Evolutionary conservation across 2,888 invertebrate genomes (phyloP).

Genomic region (Diadromus collaris): DNA sequence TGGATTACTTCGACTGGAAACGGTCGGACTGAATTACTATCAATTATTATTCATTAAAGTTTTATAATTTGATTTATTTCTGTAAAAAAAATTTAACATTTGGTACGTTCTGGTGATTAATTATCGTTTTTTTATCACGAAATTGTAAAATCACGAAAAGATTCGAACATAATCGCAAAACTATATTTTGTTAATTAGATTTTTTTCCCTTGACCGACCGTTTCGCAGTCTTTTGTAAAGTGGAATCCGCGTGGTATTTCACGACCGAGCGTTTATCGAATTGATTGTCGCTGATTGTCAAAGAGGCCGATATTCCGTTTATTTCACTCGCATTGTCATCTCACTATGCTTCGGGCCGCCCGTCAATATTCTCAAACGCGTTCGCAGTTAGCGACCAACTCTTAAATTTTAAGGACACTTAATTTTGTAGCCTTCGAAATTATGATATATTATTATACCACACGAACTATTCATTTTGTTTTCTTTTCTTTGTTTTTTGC

Average conservation of each 20-base stretch:
- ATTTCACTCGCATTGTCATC: not conserved
- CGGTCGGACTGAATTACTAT: conserved; percentile 1
- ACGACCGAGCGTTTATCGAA: conserved; percentile 40
- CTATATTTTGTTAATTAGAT: not conserved
- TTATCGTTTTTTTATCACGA: conserved; percentile 6
- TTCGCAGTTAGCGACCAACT: conserved; percentile 35
- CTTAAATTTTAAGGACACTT: conserved; percentile 79
- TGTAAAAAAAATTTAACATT: not conserved
- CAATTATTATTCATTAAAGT: not conserved
- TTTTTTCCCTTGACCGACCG: not conserved
- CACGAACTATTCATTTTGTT: conserved; percentile 50
- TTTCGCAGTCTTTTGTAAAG: conserved; percentile 25
- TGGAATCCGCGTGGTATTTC: not conserved
- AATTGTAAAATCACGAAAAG: not conserved
- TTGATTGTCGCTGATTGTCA: conserved; percentile 67
- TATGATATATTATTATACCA: conserved; percentile 63
- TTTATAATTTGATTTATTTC: not conserved
- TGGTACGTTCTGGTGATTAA: not conserved
- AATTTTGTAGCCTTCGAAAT: conserved; percentile 74
- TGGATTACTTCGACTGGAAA: conserved; percentile 34
- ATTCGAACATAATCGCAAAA: not conserved
- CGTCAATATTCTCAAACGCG: conserved; percentile 45
- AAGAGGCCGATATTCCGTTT: conserved; percentile 36
- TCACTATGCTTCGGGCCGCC: conserved; percentile 24
- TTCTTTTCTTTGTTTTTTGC: conserved; percentile 34